A percentile compares a stretch with the other conserved stretches of the same genome.
These are phyloP conservation scores for Saxicola maurus DNA, from an alignment of 2,797 vertebrate genomes.

Conservation along the genomic window DNA sequence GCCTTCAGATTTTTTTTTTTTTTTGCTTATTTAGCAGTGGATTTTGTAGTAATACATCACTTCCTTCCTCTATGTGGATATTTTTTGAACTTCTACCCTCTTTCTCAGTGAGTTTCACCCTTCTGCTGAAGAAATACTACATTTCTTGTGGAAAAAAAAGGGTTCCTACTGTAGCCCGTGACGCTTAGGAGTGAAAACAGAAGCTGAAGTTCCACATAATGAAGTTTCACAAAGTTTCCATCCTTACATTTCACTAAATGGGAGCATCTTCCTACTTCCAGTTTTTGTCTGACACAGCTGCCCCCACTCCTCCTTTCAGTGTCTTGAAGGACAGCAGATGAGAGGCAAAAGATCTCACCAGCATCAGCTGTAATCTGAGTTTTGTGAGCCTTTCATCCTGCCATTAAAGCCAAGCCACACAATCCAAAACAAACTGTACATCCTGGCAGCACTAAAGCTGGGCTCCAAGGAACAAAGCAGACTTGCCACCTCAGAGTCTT, in stretches of 20 bases:
- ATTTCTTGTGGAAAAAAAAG: background rate
- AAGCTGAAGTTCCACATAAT: background rate
- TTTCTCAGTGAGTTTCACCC: background rate
- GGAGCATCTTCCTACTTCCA: background rate
- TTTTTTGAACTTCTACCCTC: background rate
- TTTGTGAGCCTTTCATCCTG: background rate
- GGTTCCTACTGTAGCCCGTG: background rate
- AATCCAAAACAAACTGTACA: background rate
- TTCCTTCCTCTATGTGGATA: background rate
- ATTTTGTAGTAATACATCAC: background rate
- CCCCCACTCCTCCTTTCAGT: background rate
- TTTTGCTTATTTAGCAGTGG: background rate
- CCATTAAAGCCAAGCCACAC: background rate
- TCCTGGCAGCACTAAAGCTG: background rate
- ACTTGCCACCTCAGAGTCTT: background rate
- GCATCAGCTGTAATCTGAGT: background rate
- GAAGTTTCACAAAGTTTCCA: background rate
- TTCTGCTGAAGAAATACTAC: background rate
- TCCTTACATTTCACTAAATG: background rate
- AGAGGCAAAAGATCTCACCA: background rate
- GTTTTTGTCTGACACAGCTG: background rate
- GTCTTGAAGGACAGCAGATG: background rate
- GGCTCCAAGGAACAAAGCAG: background rate
- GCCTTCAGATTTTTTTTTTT: background rate
- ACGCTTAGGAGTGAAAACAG: background rate